Conservation (phyloP, 2,113 vertebrate species). For the Potamarius usumacintae region DNA sequence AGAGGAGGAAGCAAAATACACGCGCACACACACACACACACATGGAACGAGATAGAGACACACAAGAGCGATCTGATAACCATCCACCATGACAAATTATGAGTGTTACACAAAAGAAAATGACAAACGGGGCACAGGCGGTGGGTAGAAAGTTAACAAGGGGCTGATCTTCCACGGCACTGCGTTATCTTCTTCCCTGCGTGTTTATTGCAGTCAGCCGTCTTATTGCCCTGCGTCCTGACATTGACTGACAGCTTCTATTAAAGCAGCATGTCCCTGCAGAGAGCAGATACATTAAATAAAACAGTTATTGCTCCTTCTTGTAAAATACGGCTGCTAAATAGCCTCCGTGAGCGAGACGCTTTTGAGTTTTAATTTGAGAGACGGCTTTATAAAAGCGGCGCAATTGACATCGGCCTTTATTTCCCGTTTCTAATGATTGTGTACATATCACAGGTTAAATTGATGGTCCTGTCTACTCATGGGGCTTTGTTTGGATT, state of each 20-base stretch:
- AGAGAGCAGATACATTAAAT: conserved; percentile 97
- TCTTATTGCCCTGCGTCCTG: conserved; percentile 82
- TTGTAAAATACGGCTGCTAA: conserved; percentile 97
- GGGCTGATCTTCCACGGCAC: conserved; percentile 75
- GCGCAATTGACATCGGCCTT: conserved; percentile 88
- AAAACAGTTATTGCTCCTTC: conserved; percentile 98
- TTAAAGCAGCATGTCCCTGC: conserved; percentile 86
- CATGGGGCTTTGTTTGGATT: conserved; percentile 77
- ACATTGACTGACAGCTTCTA: conserved; percentile 98
- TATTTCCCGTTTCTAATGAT: conserved; percentile 86
- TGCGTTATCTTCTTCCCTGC: conserved; percentile 83
- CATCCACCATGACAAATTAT: conserved; percentile 69
- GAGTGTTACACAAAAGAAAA: conserved; percentile 79
- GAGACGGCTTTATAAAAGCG: conserved; percentile 85
- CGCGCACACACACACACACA: background rate
- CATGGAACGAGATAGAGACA: conserved; percentile 27
- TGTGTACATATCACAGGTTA: conserved; percentile 84
- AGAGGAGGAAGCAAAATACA: conserved; percentile 36
- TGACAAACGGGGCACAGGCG: conserved; percentile 77
- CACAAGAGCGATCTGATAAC: conserved; percentile 60
- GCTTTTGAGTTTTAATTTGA: conserved; percentile 98
- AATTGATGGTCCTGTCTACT: conserved; percentile 92
- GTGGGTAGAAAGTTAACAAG: conserved; percentile 82
- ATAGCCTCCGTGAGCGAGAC: conserved; percentile 88
- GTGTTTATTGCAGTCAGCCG: conserved; percentile 91